Conservation (phyloP, 23 tunicate species). For the Halocynthia roretzi region DNA sequence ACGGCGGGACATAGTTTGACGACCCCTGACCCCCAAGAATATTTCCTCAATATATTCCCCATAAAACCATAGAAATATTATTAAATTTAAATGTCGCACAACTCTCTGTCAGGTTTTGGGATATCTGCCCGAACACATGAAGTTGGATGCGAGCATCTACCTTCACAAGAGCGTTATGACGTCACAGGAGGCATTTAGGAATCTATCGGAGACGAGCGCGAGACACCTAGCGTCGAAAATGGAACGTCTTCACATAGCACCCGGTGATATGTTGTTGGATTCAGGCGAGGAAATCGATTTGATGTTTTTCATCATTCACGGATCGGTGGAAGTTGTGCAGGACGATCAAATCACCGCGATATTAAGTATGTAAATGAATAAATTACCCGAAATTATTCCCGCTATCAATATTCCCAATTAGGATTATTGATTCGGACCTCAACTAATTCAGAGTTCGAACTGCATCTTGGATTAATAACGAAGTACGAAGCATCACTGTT, state of each 20-base stretch:
- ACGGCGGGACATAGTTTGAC: too few relatives aligned
- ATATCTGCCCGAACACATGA: constrained; percentile 60
- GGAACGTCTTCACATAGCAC: constrained; percentile 45
- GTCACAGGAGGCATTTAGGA: constrained; percentile 30
- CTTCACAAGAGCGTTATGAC: constrained; percentile 36
- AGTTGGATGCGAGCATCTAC: constrained; percentile 43
- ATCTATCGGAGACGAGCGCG: constrained; percentile 20
- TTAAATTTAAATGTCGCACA: background rate
- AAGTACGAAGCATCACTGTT: too few relatives aligned
- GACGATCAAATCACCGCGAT: constrained; percentile 34
- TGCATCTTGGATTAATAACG: too few relatives aligned
- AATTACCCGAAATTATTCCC: background rate
- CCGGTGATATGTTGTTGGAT: constrained; percentile 53
- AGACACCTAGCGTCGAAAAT: constrained; percentile 36
- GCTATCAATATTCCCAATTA: background rate
- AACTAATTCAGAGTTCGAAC: too few relatives aligned
- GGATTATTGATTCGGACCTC: too few relatives aligned
- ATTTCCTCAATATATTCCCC: too few relatives aligned
- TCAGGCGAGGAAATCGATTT: constrained; percentile 41
- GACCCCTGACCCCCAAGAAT: too few relatives aligned
- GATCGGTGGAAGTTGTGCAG: constrained; percentile 55
- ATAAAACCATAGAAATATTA: too few relatives aligned
- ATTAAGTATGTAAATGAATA: constrained; percentile 22
- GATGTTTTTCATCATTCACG: constrained; percentile 44
- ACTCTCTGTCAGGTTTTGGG: constrained; percentile 32